These are phyloP conservation scores for Labrus mixtus DNA, from an alignment of 2,113 vertebrate genomes.

Conservation along the genomic window DNA sequence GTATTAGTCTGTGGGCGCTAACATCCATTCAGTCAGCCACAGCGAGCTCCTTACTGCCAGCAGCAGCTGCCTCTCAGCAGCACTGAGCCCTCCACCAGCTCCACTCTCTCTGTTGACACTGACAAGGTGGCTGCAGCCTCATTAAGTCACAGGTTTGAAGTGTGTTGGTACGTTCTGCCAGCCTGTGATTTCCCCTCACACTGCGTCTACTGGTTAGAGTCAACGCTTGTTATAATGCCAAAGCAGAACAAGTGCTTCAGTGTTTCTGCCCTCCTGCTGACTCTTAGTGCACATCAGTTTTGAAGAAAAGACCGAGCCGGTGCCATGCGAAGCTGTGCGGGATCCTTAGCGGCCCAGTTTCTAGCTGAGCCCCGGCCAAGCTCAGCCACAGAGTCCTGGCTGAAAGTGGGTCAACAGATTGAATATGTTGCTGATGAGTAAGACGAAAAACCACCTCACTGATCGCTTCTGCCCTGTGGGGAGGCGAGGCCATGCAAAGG, in stretches of 20 bases:
- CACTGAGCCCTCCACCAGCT: conserved; percentile 28
- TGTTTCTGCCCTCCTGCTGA: conserved; percentile 49
- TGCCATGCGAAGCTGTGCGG: conserved; percentile 40
- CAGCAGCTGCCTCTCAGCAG: conserved; percentile 59
- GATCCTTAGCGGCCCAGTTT: conserved; percentile 39
- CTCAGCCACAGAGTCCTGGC: conserved; percentile 42
- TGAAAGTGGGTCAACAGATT: conserved; percentile 62
- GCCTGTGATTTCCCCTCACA: conserved; percentile 34
- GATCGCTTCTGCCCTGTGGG: conserved; percentile 49
- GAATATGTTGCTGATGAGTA: conserved; percentile 57
- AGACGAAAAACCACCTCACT: conserved; percentile 54
- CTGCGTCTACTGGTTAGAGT: conserved; percentile 39
- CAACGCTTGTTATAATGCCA: conserved; percentile 60
- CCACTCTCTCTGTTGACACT: conserved; percentile 38
- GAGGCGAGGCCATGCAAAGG: conserved; percentile 71
- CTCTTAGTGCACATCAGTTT: conserved; percentile 48
- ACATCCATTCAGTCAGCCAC: conserved; percentile 36
- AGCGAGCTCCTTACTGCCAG: conserved; percentile 48
- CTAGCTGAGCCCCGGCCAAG: conserved; percentile 14
- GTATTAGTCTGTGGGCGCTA: conserved; percentile 27
- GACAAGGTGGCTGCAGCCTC: conserved; percentile 52
- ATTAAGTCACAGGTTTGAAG: conserved; percentile 49
- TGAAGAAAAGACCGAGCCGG: conserved; percentile 37
- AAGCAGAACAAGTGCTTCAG: conserved; percentile 58
- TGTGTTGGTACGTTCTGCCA: conserved; percentile 44